phyloP scores from a whole-genome alignment of 2,113 vertebrate genomes.

The Poecilia latipinna region DNA sequence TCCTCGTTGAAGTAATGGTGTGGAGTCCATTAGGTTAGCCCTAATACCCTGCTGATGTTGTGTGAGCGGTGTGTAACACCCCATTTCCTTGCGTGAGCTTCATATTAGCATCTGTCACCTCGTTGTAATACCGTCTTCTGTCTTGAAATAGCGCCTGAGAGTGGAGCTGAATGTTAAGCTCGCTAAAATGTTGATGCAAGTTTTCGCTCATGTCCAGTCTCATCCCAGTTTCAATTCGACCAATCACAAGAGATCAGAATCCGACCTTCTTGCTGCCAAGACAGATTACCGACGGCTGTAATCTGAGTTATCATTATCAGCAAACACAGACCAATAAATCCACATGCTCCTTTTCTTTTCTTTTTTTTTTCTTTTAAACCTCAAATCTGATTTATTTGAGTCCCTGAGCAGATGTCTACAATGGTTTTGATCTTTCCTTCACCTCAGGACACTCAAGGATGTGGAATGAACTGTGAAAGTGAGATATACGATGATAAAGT shows the following conservation, averaged over 20 bases:
- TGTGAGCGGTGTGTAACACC: conserved; percentile 52
- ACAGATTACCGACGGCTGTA: conserved; percentile 26
- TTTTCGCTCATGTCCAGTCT: conserved; percentile 18
- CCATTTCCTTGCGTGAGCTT: conserved; percentile 56
- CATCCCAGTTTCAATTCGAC: conserved; percentile 44
- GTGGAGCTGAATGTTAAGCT: conserved; percentile 37
- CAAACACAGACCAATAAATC: conserved; percentile 17
- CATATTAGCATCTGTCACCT: conserved; percentile 27
- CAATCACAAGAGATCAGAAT: conserved; percentile 18
- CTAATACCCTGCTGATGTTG: conserved; percentile 56
- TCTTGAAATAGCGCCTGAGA: conserved; percentile 33
- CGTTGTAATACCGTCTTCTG: conserved; percentile 2
- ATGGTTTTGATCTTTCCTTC: neutral
- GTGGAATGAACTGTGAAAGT: neutral
- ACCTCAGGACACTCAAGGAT: neutral
- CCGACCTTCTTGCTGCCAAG: conserved; percentile 20
- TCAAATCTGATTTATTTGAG: neutral
- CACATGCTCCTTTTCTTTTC: neutral
- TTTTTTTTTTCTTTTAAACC: conserved; percentile 4
- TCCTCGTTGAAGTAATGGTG: conserved; percentile 66
- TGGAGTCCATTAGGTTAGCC: conserved; percentile 69
- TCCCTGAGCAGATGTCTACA: conserved; percentile 3
- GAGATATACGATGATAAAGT: neutral
- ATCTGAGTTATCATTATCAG: conserved; percentile 18
- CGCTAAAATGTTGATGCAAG: conserved; percentile 49